phyloP scores from a whole-genome alignment of 2,113 vertebrate species.

The Hystrix cristata region DNA sequence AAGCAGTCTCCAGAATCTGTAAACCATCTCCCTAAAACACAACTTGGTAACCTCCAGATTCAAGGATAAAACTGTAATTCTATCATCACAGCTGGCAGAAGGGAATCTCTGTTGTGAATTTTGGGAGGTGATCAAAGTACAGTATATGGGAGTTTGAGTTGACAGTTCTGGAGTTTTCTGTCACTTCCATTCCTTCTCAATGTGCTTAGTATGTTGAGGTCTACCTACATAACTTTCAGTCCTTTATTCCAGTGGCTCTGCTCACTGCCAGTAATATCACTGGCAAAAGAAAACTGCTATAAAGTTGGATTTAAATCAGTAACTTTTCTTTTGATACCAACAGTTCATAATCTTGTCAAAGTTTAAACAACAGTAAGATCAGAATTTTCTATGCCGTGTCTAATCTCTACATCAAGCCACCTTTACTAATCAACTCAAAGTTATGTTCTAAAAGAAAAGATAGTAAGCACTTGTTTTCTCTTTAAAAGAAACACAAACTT shows the following conservation, averaged over 20 bases:
- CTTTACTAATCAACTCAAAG: slow-evolving; percentile 51
- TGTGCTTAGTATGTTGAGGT: not conserved
- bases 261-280: not conserved
- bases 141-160: not conserved
- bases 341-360: slow-evolving; percentile 45
- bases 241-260: not conserved
- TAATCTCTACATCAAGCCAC: not conserved
- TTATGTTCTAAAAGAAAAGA: slow-evolving; percentile 2
- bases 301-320: not conserved
- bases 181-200: not conserved
- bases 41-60: not conserved
- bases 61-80: not conserved
- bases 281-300: not conserved
- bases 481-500: not conserved
- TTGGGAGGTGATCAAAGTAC: not conserved
- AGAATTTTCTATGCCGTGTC: not conserved
- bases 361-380: not conserved
- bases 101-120: not conserved
- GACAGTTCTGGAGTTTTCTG: not conserved
- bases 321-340: not conserved
- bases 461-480: not conserved
- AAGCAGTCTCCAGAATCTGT: not conserved
- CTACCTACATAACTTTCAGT: not conserved
- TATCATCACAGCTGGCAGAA: not conserved
- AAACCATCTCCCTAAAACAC: not conserved